A percentile compares a stretch with the other conserved stretches of the same genome.
phyloP scores from a whole-genome alignment of 2,113 vertebrate species.

The Macquaria ambigua region DNA sequence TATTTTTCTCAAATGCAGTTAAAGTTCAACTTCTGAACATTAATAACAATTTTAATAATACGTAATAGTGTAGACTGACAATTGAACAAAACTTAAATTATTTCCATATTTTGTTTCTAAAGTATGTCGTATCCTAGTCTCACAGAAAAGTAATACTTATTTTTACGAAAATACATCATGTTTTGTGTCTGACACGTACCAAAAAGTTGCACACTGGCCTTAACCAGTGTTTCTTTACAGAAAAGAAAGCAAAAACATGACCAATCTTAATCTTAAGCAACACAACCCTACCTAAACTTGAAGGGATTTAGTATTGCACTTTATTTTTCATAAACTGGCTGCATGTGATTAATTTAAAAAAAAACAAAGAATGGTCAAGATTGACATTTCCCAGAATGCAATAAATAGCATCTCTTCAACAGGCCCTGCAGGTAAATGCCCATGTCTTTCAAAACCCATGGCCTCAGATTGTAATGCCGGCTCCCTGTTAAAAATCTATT shows the following conservation, averaged over 20 bases:
- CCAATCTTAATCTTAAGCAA: not conserved
- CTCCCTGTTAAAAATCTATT: not conserved
- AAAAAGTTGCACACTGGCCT: not conserved
- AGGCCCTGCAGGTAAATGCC: not conserved
- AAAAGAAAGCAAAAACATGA: not conserved
- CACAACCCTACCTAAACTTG: not conserved
- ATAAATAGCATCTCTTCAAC: no score
- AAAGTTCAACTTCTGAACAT: not conserved
- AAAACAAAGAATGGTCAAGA: not conserved
- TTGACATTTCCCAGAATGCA: conserved; percentile 22
- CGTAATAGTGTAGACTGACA: not conserved
- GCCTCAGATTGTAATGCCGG: not conserved
- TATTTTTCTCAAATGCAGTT: not conserved
- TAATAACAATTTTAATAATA: not conserved
- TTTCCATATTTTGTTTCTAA: not conserved
- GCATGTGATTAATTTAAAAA: no score
- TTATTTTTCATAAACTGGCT: no score
- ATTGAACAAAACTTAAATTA: not conserved
- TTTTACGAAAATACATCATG: not conserved
- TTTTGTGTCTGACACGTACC: not conserved
- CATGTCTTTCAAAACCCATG: not conserved
- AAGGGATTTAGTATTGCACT: no score
- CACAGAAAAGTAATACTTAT: not conserved
- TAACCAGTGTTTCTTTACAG: not conserved
- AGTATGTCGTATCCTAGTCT: not conserved